A percentile compares a stretch with the other conserved stretches of the same genome.
Conservation (phyloP, 2,113 vertebrate species). For the Anguilla japonica region DNA sequence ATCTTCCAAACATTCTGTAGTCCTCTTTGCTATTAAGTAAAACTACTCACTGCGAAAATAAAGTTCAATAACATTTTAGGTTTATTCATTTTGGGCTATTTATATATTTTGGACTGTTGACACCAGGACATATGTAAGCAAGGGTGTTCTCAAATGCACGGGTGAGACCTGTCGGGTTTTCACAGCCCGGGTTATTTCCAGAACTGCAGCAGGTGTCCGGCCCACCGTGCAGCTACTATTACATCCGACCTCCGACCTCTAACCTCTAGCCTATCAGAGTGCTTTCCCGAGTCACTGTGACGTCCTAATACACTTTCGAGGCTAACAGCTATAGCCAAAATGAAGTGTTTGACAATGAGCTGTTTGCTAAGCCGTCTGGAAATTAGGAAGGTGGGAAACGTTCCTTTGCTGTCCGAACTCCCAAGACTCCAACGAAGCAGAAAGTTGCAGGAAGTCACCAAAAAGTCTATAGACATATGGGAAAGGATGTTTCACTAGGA, state of each 20-base stretch:
- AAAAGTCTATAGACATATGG: too few relatives aligned
- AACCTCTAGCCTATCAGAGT: too few relatives aligned
- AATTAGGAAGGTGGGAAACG: not conserved
- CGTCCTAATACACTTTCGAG: not conserved
- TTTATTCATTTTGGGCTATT: too few relatives aligned
- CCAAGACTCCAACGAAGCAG: not conserved
- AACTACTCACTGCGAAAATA: not conserved
- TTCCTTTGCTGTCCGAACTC: not conserved
- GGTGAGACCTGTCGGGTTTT: not conserved
- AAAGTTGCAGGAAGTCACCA: not conserved
- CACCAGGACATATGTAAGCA: not conserved
- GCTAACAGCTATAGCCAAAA: not conserved
- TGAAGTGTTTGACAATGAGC: not conserved
- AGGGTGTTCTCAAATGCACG: not conserved
- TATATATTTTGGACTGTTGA: not conserved
- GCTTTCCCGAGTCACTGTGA: not conserved
- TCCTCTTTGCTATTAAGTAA: not conserved
- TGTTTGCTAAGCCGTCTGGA: not conserved
- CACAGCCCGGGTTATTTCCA: not conserved
- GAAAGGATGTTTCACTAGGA: too few relatives aligned
- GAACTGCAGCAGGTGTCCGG: not conserved
- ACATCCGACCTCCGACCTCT: not conserved
- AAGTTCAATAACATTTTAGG: not conserved
- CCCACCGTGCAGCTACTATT: not conserved
- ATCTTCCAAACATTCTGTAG: not conserved